phyloP scores from a whole-genome alignment of 2,113 vertebrate species.

The Heptranchias perlo region DNA sequence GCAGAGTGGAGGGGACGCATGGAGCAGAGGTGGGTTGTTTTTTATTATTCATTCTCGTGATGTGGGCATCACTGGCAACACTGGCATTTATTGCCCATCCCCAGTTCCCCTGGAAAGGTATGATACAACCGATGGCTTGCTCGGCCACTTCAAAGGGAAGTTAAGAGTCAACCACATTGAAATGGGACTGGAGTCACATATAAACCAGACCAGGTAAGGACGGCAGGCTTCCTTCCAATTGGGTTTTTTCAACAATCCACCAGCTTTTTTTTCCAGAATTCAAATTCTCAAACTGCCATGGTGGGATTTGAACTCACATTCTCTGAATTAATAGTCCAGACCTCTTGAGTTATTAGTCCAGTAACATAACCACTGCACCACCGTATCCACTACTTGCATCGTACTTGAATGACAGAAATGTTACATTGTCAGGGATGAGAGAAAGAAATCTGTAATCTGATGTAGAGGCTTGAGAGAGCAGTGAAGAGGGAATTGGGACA shows the following conservation, averaged over 20 bases:
- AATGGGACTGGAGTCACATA: not conserved
- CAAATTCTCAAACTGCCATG: too few species aligned
- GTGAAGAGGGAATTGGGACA: not conserved
- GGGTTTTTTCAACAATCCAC: not conserved
- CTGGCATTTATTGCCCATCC: not conserved
- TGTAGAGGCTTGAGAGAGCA: not conserved
- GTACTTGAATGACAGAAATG: not conserved
- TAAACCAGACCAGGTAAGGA: too few species aligned
- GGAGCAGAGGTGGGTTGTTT: too few species aligned
- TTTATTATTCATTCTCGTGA: too few species aligned
- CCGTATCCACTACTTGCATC: not conserved
- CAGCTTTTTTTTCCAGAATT: not conserved
- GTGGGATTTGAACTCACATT: not conserved
- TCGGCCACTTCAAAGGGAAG: not conserved
- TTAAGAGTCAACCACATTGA: not conserved
- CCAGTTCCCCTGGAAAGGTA: not conserved
- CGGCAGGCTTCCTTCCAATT: too few species aligned
- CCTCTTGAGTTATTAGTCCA: not conserved
- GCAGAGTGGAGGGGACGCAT: too few species aligned
- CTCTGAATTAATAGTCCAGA: not conserved
- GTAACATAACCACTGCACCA: not conserved
- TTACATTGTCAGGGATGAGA: not conserved
- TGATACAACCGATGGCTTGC: too few species aligned
- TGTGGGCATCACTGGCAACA: too few species aligned
- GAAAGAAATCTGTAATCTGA: not conserved